phyloP scores from a whole-genome alignment of 2,797 vertebrate genomes.

The Lerista edwardsae region DNA sequence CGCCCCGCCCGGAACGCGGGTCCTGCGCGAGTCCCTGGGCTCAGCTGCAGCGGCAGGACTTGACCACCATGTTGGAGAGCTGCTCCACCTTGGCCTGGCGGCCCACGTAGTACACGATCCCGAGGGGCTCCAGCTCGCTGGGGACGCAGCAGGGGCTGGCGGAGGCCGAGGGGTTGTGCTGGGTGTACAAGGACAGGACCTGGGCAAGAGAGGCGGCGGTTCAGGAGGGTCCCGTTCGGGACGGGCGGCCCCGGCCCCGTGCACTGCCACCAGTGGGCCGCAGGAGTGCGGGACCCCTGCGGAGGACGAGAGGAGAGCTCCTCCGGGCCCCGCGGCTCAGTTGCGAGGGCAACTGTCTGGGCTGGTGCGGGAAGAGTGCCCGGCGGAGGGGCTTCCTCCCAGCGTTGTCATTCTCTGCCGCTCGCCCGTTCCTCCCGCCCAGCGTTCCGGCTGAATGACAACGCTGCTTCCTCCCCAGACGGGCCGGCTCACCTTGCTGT shows the following conservation, averaged over 20 bases:
- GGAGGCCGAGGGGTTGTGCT: slow-evolving; percentile 92
- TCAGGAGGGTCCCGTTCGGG: not conserved
- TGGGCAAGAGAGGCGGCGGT: slow-evolving; percentile 48
- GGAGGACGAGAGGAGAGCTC: too few species aligned
- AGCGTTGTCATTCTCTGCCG: too few species aligned
- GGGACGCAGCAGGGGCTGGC: slow-evolving; percentile 92
- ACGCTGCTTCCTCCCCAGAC: too few species aligned
- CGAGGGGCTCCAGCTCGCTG: slow-evolving; percentile 84
- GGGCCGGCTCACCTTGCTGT: slow-evolving; percentile 93
- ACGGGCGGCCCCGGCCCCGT: too few species aligned
- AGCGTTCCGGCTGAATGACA: too few species aligned
- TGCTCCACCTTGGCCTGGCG: slow-evolving; percentile 90
- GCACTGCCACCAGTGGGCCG: too few species aligned
- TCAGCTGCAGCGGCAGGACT: slow-evolving; percentile 92
- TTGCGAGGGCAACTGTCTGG: too few species aligned
- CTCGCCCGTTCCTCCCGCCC: too few species aligned
- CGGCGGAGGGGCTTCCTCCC: accelerated
- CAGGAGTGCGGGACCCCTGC: too few species aligned
- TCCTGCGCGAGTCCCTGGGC: slow-evolving; percentile 32
- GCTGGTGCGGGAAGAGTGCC: too few species aligned
- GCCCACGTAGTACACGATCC: slow-evolving; percentile 91
- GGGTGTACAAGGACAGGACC: slow-evolving; percentile 91
- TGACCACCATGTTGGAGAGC: slow-evolving; percentile 92
- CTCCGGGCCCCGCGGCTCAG: too few species aligned
- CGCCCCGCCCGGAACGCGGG: slow-evolving; percentile 21